These are phyloP conservation scores for Nibea albiflora DNA, from an alignment of 2,113 vertebrate genomes.

Conservation along the genomic window DNA sequence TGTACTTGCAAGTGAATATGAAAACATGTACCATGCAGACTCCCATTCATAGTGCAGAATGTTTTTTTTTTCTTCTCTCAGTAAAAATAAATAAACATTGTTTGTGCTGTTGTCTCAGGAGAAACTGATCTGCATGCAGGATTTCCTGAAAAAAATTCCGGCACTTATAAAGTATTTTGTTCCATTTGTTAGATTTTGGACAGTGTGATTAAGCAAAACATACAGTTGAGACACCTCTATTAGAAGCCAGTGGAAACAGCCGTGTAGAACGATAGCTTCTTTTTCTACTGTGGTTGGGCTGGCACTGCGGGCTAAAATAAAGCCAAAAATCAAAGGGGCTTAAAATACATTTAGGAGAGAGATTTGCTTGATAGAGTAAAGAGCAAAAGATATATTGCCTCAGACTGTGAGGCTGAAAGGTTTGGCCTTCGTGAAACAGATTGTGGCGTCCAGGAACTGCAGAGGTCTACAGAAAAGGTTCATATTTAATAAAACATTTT, in stretches of 20 bases:
- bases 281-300: not conserved
- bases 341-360: constrained; percentile 27
- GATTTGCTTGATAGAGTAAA: constrained; percentile 35
- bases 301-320: not conserved
- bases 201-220: constrained; percentile 35
- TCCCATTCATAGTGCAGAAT: not conserved
- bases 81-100: not conserved
- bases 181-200: constrained; percentile 50
- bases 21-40: not conserved
- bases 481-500: not conserved
- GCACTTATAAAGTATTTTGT: constrained; percentile 45
- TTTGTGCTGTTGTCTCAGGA: constrained; percentile 30
- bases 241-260: not conserved
- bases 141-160: constrained; percentile 20
- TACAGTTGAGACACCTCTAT: constrained; percentile 10
- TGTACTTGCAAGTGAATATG: not conserved
- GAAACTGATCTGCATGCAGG: constrained; percentile 10
- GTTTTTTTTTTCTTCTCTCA: not conserved
- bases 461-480: not conserved
- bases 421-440: constrained; percentile 17
- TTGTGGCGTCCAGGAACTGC: not conserved
- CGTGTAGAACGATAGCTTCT: not conserved
- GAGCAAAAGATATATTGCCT: constrained; percentile 20
- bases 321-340: constrained; percentile 19
- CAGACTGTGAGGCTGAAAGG: constrained; percentile 20